These are phyloP conservation scores for Huso huso DNA, from an alignment of 2,797 vertebrate species.

Conservation along the genomic window DNA sequence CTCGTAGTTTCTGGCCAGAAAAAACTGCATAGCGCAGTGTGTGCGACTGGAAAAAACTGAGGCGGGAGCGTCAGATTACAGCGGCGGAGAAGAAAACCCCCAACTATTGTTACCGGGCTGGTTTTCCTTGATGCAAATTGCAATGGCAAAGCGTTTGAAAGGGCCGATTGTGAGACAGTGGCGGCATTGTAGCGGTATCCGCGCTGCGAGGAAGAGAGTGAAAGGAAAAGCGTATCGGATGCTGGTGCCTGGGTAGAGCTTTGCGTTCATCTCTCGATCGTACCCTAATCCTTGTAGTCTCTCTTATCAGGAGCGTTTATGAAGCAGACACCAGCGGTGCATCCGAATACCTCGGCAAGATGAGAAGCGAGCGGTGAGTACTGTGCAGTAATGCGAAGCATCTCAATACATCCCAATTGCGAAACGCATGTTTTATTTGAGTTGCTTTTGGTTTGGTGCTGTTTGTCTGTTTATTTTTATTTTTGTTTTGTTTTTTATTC, in stretches of 20 bases:
- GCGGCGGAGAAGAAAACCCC: conserved; percentile 18
- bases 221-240: conserved; percentile 11
- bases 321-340: conserved; percentile 4
- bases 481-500: too few relatives aligned
- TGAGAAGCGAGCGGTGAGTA: not conserved
- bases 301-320: not conserved
- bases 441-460: too few relatives aligned
- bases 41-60: conserved; percentile 19
- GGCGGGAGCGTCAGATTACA: conserved; percentile 22
- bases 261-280: not conserved
- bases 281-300: not conserved
- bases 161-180: conserved; percentile 10
- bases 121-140: conserved; percentile 18
- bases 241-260: conserved; percentile 1
- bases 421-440: too few relatives aligned
- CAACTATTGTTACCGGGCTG: conserved; percentile 13
- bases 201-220: conserved; percentile 15
- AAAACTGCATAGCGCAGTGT: conserved; percentile 1
- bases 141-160: conserved; percentile 20
- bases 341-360: conserved; percentile 4
- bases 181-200: conserved; percentile 4
- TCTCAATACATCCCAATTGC: too few relatives aligned
- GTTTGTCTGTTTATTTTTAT: too few relatives aligned
- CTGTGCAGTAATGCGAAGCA: too few relatives aligned
- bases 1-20: conserved; percentile 29